These are phyloP conservation scores for Hemiprocne comata DNA, from an alignment of 2,113 vertebrate genomes.

Conservation along the genomic window DNA sequence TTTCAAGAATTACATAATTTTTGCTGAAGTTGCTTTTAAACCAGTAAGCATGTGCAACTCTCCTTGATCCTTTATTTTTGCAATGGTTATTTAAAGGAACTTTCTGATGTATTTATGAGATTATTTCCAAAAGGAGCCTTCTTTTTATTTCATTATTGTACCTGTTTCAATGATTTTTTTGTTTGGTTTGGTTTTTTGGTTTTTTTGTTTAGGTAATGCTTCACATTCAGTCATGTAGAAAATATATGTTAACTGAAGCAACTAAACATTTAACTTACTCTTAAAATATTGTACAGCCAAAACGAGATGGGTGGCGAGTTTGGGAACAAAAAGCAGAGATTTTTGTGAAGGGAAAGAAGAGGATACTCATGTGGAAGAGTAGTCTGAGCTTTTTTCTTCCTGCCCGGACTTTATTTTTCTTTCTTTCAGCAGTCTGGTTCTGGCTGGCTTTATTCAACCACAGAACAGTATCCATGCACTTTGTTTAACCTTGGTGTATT, in stretches of 20 bases:
- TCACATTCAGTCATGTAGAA: not conserved
- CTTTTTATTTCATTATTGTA: not conserved
- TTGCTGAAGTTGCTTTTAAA: not conserved
- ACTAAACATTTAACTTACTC: not conserved
- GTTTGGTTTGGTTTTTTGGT: too few species aligned
- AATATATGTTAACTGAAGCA: not conserved
- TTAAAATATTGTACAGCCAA: not conserved
- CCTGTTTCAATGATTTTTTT: not conserved
- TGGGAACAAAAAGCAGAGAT: not conserved
- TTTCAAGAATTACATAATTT: not conserved
- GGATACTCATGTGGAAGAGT: slow-evolving; percentile 17
- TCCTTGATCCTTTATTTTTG: not conserved
- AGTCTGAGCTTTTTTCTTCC: slow-evolving; percentile 39
- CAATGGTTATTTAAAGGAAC: not conserved
- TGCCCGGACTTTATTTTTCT: slow-evolving; percentile 63
- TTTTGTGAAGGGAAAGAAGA: slow-evolving; percentile 2
- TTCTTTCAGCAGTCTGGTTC: slow-evolving; percentile 57
- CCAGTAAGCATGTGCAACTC: not conserved
- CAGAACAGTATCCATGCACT: slow-evolving; percentile 64
- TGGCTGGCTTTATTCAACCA: slow-evolving; percentile 58
- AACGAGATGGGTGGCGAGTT: not conserved
- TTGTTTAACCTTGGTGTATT: slow-evolving; percentile 58
- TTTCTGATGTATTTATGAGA: not conserved
- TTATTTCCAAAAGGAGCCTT: not conserved
- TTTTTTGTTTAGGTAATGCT: not conserved